Base-by-base conservation (phyloP, 2,888 invertebrate species). In the Nemotelus nigrinus region DNA sequence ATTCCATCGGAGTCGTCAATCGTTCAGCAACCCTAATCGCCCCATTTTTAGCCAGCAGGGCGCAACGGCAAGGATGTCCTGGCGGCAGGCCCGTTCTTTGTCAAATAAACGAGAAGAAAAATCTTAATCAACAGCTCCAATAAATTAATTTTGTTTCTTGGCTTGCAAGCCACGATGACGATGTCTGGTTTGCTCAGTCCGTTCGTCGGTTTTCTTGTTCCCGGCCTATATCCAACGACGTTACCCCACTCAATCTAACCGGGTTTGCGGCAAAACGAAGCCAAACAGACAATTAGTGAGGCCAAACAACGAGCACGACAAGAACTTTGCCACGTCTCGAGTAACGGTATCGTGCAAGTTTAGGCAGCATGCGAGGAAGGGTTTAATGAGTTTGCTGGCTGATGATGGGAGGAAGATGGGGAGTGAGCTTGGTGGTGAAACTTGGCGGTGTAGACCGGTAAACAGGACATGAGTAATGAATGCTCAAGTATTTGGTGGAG, bases 41-140 rank as follows among this genome's bases (percentile, higher is more conserved):
- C 25, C 65, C 41, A 63, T 50, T 10, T 47, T 43, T 45, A 8
- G 6, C 43, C 41, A 7, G 5, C 8, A 5, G 6, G 8, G 5
- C 5, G 1, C 8, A 50, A 50, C 6, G 50, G 50, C 5, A 50
- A 50, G 41, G 25, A 41, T 65, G 25, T 48, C 67, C 6, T 25
- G 50, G 48, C 2, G 7, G 10, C 25, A n/a, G n/a, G 25, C 57
- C 50, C 64, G 63, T 5, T 39, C 58, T 55, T 25, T 58, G 63
- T 50, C 72, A 60, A 58, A 44, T 48, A 55, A 53, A 78, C 53
- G 68, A 60, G 78, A 65, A 65, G 60, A 78, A 78, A 78, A 78
- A 78, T 78, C 78, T 78, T 78, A 78, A 78, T 78, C 78, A 78
- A 78, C 78, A 75, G 78, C 78, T 78, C 68, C 78, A 78, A 78